Base-by-base conservation (phyloP, 2,888 invertebrate genomes). In the Dascillus cervinus region DNA sequence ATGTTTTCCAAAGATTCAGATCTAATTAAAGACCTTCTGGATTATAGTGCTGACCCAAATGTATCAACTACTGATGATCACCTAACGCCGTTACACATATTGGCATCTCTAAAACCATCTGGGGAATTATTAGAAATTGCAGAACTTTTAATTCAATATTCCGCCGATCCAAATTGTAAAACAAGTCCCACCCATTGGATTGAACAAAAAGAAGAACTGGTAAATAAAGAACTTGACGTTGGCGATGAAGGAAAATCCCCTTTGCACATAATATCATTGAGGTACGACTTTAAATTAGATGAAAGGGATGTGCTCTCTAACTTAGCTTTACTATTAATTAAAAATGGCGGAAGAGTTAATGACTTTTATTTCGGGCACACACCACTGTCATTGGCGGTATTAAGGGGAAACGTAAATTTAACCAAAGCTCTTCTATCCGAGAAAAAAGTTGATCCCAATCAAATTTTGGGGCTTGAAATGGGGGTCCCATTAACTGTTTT, bases 311-410 rank as follows among this genome's bases (percentile, higher is more conserved):
- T 42, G 36, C 49, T 56, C 3, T 31, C 37, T 17, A 30, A 49
- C 9, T 39, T 59, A 19, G 49, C 51, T 3, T 27, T 32, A 11
- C 13, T 44, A 9, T 33, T 63, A 3, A 36, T 54, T 2, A 26
- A 45, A 4, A 33, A 47, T 33, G 46, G 50, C 4, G 44, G 43
- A 3, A 22, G 41, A 25, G 10, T 34, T 3, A 34, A 46, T n/a
- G 44, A 48, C 4, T 43, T 41, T 3, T 63, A 59, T 45, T 45
- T 65, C 19, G 64, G 61, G 3, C 63, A 63, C 29, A 56, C 56
- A 2, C 49, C 58, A 2, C 42, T 65, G 26, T 55, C 62, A 3
- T 33, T 65, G 13, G 61, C 63, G 3, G 52, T 63, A 4, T 28
- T 64, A 3, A 46, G 53, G 30, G 60, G 58, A 8, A 64, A 60